These are phyloP conservation scores for Drosophila miranda DNA, from an alignment of 1,140 invertebrate genomes.

Conservation along the genomic window DNA sequence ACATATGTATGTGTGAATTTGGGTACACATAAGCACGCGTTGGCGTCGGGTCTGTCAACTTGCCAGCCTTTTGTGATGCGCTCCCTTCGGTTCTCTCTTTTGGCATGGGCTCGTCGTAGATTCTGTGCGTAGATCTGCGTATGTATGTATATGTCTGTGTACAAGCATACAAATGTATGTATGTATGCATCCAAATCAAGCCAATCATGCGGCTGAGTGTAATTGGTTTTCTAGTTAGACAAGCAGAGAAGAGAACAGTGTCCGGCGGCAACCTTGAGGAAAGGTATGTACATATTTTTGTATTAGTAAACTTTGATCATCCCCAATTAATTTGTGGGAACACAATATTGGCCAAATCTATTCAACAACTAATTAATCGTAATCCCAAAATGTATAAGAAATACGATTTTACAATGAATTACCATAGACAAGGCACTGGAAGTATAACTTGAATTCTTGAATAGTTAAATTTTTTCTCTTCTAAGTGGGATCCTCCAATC, in stretches of 20 bases:
- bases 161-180: conserved; percentile 3
- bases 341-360: too few relatives aligned
- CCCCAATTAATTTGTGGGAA: too few relatives aligned
- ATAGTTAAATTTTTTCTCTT: too few relatives aligned
- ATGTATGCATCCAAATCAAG: conserved; percentile 3
- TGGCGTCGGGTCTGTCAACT: conserved; percentile 30
- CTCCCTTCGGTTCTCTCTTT: conserved; percentile 26
- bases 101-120: conserved; percentile 9
- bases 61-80: conserved; percentile 41
- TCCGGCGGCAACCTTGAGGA: conserved; percentile 11
- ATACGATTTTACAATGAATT: too few relatives aligned
- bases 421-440: too few relatives aligned
- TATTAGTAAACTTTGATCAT: background rate
- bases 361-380: too few relatives aligned
- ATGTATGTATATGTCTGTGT: conserved; percentile 1
- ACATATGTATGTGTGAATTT: conserved; percentile 8
- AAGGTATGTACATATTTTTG: conserved; percentile 6
- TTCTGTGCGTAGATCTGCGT: background rate
- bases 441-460: too few relatives aligned
- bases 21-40: conserved; percentile 36
- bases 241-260: conserved; percentile 4
- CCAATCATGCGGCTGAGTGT: conserved; percentile 15
- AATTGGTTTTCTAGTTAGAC: conserved; percentile 32
- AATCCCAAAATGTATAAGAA: too few relatives aligned
- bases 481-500: background rate